Base-by-base conservation (phyloP, 1,140 invertebrate species). In the Limonius californicus region DNA sequence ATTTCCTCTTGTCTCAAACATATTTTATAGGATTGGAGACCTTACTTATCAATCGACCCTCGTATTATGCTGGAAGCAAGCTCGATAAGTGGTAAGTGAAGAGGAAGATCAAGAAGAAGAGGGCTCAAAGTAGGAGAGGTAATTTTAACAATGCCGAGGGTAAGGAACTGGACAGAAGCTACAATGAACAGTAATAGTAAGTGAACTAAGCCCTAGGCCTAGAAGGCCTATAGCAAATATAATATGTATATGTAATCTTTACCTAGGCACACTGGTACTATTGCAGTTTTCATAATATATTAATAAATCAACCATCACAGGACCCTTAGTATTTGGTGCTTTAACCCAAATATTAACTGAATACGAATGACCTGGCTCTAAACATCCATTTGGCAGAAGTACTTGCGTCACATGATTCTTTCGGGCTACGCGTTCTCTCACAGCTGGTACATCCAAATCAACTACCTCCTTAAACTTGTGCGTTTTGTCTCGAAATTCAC, bases 261-360 rank as follows among this genome's bases (percentile, higher is more conserved):
- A 79, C 60, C 76, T 80, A 4, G 82, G 74, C 62, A 75, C 67
- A 62, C 76, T 72, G 65, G 78, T 80, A 1, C 67, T 54, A 27
- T 79, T 68, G 0, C 77, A 74, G 68, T 85, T 82, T 68, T 88
- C 85, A 73, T 91, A 91, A 71, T 90, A 90, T 70, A 90, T 88
- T 23, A 91, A 75, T 58, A 91, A 75, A 70, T 89, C 83, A 16
- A 90, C 73, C 4, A 79, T 77, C 69, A 87, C 83, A 9, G 79
- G 78, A 2, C 87, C 88, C 20, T 83, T 83, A 35, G 80, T 76
- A 61, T 84, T 80, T 4, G 87, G 85, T 0, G 87, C 88, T 67
- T 84, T 82, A 11, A 90, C 75, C 86, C 87, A 89, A 66, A 89
- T 77, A 18, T 82, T 80, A 54, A 86, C 74, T 16, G 77, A 82